Evolutionary conservation across 2,888 invertebrate species (phyloP), one percentile per base, ranked within the genome.

Genomic region (Drosophila imparisetae): DNA sequence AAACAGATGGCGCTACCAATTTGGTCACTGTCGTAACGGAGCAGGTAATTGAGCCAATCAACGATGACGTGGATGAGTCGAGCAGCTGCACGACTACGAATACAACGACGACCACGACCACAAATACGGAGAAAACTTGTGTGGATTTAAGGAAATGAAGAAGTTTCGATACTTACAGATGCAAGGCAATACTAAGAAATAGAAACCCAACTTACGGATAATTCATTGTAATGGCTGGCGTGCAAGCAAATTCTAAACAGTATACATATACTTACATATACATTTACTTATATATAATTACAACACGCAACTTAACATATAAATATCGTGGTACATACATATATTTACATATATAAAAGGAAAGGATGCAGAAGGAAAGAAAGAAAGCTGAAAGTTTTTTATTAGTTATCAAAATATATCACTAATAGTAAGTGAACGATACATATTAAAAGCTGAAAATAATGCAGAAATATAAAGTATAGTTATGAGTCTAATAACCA

Each of bases 11-110:
- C 92, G 97, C 98, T 93, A 94, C 97, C 90, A 96, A 97, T 91
- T 94, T 98, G 90, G 98, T 98, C 78, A 96, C 96, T 53, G 97
- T 97, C 61, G 98, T 98, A 95, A 96, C 96, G 50, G 96, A 97
- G 91, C 97, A 98, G 91, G 95, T 95, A 83, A 92, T 92, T 77
- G 93, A 93, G 79, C 81, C 91, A 65, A 86, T 85, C 50, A 79
- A 83, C 72, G 75, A 80, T 21, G 81, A 91, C 34, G 49, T 74
- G 61, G 82, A 89, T 40, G 86, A 85, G 65, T 64, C 73, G 58
- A 88, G 83, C 73, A 86, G 83, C 76, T 85, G 75, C 58, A 80
- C 78, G 59, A 75, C 84, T 60, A 85, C 80, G 62, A 75, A 78
- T 66, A 80, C 86, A 72, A 88, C 86, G 69, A 82, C 83, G 66